A percentile compares a stretch with the other conserved stretches of the same genome.
These are phyloP conservation scores for Lagorchestes hirsutus DNA, from an alignment of 2,797 vertebrate genomes.

Conservation along the genomic window DNA sequence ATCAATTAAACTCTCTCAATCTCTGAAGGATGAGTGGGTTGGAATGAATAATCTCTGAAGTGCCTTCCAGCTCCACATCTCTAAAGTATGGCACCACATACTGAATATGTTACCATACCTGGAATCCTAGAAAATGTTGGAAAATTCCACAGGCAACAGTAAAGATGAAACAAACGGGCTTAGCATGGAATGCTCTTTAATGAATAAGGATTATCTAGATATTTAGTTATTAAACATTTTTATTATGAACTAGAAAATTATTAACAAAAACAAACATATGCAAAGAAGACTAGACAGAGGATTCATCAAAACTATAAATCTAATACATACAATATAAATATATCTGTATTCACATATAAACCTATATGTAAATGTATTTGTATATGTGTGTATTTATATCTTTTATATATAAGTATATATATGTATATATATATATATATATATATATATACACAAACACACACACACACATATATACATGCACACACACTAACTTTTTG, in stretches of 20 bases:
- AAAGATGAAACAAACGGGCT: background rate
- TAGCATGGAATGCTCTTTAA: background rate
- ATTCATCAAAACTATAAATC: background rate
- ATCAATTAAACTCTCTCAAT: background rate
- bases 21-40: background rate
- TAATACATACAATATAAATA: background rate
- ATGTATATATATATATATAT: too few relatives aligned
- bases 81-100: background rate
- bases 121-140: background rate
- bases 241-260: background rate
- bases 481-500: background rate
- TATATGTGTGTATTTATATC: background rate
- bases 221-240: background rate
- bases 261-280: background rate
- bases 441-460: too few relatives aligned
- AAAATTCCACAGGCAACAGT: background rate
- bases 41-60: background rate
- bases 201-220: background rate
- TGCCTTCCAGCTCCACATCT: background rate
- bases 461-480: background rate
- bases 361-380: too few relatives aligned
- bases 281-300: background rate
- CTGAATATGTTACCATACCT: background rate
- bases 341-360: background rate
- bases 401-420: background rate